Base-by-base conservation (phyloP, 2,888 invertebrate genomes). In the Scaptomyza parva region DNA sequence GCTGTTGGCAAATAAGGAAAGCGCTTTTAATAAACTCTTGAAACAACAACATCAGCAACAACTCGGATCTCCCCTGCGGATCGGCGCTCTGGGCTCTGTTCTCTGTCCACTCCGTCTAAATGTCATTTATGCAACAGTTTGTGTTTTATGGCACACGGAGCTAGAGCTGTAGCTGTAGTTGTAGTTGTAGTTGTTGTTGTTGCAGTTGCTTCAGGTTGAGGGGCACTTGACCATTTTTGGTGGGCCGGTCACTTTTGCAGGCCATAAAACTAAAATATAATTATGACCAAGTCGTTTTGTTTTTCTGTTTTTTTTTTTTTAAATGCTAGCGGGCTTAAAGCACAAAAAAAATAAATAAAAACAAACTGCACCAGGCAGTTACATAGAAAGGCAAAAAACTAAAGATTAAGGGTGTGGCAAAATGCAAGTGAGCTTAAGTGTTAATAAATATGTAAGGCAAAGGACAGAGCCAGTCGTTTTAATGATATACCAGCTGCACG, bases 111-210 rank as follows among this genome's bases (percentile, higher is more conserved):
- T 48, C 11, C 72, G 51, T 71, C 81, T 86, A 82, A 87, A 87
- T 82, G 88, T 88, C 89, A 85, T 85, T 88, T 88, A 72, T 84
- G 83, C 83, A 84, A 84, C 83, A 84, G 88, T 87, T 88, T 84
- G 70, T 85, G 69, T 70, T 84, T 84, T 84, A 83, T 70, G 88
- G 61, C 70, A 54, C 69, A 67, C 67, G 53, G n/a, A 20, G 30
- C 45, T 44, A n/a, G n/a, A 45, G 57, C 59, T 53, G 45, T 11
- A 26, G 11, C 11, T 37, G 63, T 3, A 33, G 61, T 37, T 40
- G 35, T 12, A 17, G 22, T 5, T 30, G 35, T 4, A 35, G 66
- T 24, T 24, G 24, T 24, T 24, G 24, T 24, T 24, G 24, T n/a
- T n/a, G 5, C 2, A 6, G 9, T 40, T 40, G 64, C 55, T 47